Percentiles rank a stretch among this genome's conserved stretches.
Conservation (phyloP, 2,888 invertebrate species). For the Lacanobia wlatinum region DNA sequence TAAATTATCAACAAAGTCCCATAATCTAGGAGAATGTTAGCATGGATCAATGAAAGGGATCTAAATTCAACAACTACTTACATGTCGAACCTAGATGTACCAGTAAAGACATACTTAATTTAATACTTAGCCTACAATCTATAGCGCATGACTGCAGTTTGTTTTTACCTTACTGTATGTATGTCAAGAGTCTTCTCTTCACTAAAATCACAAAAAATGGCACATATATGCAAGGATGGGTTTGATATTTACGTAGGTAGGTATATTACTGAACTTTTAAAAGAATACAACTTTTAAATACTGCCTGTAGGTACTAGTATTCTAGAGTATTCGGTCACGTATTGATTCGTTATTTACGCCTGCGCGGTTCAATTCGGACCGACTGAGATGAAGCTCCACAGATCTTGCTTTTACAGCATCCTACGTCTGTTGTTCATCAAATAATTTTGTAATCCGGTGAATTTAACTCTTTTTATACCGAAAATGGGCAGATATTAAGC, state of each 20-base stretch:
- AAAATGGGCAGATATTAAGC: constrained; percentile 41
- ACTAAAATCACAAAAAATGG: no score
- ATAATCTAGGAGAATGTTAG: background rate
- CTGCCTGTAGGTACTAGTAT: background rate
- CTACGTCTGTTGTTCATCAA: constrained; percentile 74
- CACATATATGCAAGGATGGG: no score
- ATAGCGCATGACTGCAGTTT: background rate
- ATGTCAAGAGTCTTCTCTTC: no score
- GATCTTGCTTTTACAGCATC: constrained; percentile 78
- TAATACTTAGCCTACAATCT: no score
- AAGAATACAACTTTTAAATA: background rate
- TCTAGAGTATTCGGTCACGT: background rate
- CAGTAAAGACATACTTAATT: no score
- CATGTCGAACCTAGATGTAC: background rate
- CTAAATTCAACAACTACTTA: background rate
- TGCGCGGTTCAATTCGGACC: constrained; percentile 80
- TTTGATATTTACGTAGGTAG: no score
- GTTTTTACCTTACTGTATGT: no score
- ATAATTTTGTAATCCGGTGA: constrained; percentile 49
- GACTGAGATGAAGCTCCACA: constrained; percentile 80
- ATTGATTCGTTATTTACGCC: constrained; percentile 71
- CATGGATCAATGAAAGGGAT: background rate
- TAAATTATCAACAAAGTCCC: background rate
- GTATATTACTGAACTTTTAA: no score
- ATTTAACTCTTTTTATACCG: constrained; percentile 16